Base-by-base conservation (phyloP, 1,140 invertebrate species). In the Drosophila asahinai region DNA sequence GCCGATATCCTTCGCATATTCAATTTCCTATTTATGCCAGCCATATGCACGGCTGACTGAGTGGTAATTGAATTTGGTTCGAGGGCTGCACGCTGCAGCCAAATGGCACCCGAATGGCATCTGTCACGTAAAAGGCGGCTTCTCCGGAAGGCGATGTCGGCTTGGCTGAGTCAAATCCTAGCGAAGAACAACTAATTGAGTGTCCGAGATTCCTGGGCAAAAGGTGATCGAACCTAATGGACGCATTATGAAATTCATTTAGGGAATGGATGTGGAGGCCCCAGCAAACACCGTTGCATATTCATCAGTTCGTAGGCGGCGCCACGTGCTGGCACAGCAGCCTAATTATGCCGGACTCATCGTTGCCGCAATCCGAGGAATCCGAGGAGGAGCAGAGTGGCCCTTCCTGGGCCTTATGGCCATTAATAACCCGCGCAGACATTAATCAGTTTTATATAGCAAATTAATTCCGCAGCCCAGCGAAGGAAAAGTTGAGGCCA, bases 371-470 rank as follows among this genome's bases (percentile, higher is more conserved):
- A 68, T 48, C 63, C 47, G 66, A 48, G 36, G n/a, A 67, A 68
- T 48, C 63, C 47, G 66, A 48, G 36, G n/a, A 57, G 33, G 30
- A 57, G 65, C 15, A 15, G 11, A 33, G 33, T 36, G 33, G 9
- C 25, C 19, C 38, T 38, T 19, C 33, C 33, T 22, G 52, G 52
- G 51, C 47, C 76, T 42, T 60, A n/a, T n/a, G 42, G 43, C 45
- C 81, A 89, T 86, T 77, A 89, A 86, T 86, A 77, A 77, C 59
- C 47, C 70, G 47, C 58, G 33, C 64, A 8, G 51, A 59, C 84
- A 87, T 86, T 89, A 80, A 83, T 86, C 80, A 80, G 83, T 80
- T 80, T 80, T 83, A 89, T 89, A 83, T 86, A 61, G 72, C 80
- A 80, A 89, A 86, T 89, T 89, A 80, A 86, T 71, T 77, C 68